A percentile compares a stretch with the other conserved stretches of the same genome.
Evolutionary conservation across 2,888 invertebrate genomes (phyloP).

Genomic region (Apotomis capreana): DNA sequence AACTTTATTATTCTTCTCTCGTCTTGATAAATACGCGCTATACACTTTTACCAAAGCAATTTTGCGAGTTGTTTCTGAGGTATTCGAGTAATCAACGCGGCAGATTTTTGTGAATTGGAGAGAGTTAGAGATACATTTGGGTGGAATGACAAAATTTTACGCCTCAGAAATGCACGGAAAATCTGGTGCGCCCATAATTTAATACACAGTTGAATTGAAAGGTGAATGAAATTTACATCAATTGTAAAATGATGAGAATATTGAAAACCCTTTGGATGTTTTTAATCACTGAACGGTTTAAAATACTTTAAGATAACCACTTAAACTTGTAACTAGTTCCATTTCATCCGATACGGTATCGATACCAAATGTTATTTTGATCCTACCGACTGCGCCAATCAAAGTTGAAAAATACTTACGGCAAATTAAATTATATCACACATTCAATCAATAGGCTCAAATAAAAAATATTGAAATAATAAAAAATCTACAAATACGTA

Average conservation of each 20-base stretch:
- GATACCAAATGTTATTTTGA: not conserved
- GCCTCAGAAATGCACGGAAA: not conserved
- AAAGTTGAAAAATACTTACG: not conserved
- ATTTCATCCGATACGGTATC: too few species aligned
- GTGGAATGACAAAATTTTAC: not conserved
- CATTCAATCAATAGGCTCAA: too few species aligned
- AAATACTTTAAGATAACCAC: too few species aligned
- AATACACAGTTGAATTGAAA: not conserved
- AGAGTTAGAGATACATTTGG: not conserved
- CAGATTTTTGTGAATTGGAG: slow-evolving; percentile 8
- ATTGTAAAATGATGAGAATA: not conserved
- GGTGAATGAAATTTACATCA: not conserved
- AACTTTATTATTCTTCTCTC: slow-evolving; percentile 28
- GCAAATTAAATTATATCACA: too few species aligned
- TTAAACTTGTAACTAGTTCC: too few species aligned
- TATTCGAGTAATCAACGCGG: slow-evolving; percentile 1
- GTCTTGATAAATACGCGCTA: slow-evolving; percentile 29
- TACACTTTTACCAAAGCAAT: slow-evolving; percentile 9
- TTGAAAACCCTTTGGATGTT: too few species aligned
- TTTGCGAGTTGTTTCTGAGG: slow-evolving; percentile 16
- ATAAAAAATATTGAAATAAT: too few species aligned
- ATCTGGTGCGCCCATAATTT: not conserved
- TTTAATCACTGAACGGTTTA: too few species aligned
- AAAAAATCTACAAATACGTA: too few species aligned
- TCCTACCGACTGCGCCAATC: not conserved